Percentiles rank a stretch among this genome's conserved stretches.
These are phyloP conservation scores for Hydriomena furcata DNA, from an alignment of 2,888 invertebrate genomes.

Conservation along the genomic window DNA sequence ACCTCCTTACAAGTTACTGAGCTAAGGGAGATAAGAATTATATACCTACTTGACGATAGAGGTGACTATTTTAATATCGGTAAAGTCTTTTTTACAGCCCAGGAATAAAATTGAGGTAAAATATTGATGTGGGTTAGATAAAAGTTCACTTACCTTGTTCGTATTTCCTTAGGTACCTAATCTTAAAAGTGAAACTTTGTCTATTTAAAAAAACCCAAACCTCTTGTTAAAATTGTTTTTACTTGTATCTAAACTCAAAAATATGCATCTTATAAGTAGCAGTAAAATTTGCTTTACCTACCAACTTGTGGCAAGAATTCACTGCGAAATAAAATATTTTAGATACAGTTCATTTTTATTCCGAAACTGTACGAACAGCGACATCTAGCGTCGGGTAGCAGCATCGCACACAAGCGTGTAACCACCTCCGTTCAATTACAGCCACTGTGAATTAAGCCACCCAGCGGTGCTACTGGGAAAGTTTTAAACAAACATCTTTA, in stretches of 20 bases:
- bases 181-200: too few relatives aligned
- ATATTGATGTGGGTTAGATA: not conserved
- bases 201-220: too few relatives aligned
- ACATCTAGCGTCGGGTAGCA: conserved; percentile 61
- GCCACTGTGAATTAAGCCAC: not conserved
- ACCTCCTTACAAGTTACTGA: conserved; percentile 12
- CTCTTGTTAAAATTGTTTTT: too few relatives aligned
- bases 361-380: conserved; percentile 28
- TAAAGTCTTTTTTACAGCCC: conserved; percentile 6
- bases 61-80: conserved; percentile 12
- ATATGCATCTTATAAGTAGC: too few relatives aligned
- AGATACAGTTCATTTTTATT: too few relatives aligned
- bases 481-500: conserved; percentile 1
- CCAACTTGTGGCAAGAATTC: too few relatives aligned
- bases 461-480: not conserved
- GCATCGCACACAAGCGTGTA: not conserved
- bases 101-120: conserved; percentile 4
- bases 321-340: too few relatives aligned
- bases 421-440: conserved; percentile 1
- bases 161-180: too few relatives aligned
- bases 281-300: too few relatives aligned
- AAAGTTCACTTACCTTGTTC: too few relatives aligned
- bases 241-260: too few relatives aligned
- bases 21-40: conserved; percentile 16
- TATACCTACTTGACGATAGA: conserved; percentile 7